Evolutionary conservation across 2,113 vertebrate species (phyloP).

Genomic region (Orientallactaga bullata): DNA sequence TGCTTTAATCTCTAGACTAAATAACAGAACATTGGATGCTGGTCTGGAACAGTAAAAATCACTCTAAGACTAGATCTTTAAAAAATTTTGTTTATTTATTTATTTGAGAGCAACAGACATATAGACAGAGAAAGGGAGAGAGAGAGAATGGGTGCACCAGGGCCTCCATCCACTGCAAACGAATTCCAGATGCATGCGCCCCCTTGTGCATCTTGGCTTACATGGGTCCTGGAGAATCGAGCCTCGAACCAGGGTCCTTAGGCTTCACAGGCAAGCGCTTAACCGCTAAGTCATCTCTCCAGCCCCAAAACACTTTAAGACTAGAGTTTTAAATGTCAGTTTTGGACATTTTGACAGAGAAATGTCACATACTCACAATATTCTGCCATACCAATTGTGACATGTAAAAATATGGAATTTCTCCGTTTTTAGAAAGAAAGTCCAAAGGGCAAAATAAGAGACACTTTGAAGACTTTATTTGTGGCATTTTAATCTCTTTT

Average conservation of each 20-base stretch:
- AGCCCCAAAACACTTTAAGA: neutral
- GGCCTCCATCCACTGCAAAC: too few species aligned
- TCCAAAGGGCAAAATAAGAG: neutral
- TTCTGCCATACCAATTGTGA: neutral
- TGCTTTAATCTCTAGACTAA: constrained; percentile 20
- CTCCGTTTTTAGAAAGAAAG: neutral
- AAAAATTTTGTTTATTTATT: too few species aligned
- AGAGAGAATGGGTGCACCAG: too few species aligned
- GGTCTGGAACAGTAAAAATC: neutral
- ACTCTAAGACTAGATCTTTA: neutral
- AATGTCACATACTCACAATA: neutral
- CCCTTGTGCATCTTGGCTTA: too few species aligned
- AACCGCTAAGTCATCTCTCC: too few species aligned
- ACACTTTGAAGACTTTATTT: neutral
- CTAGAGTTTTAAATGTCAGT: neutral
- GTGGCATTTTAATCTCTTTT: neutral
- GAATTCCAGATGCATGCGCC: too few species aligned
- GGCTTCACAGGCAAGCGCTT: too few species aligned
- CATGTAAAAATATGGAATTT: neutral
- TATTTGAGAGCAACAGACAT: too few species aligned
- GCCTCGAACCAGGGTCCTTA: too few species aligned
- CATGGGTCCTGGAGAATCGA: too few species aligned
- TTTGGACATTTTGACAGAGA: constrained; percentile 18
- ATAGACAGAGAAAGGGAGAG: too few species aligned
- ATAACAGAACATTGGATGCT: neutral